Evolutionary conservation across 2,888 invertebrate species (phyloP).

Genomic region (Chymomyza caudatula): DNA sequence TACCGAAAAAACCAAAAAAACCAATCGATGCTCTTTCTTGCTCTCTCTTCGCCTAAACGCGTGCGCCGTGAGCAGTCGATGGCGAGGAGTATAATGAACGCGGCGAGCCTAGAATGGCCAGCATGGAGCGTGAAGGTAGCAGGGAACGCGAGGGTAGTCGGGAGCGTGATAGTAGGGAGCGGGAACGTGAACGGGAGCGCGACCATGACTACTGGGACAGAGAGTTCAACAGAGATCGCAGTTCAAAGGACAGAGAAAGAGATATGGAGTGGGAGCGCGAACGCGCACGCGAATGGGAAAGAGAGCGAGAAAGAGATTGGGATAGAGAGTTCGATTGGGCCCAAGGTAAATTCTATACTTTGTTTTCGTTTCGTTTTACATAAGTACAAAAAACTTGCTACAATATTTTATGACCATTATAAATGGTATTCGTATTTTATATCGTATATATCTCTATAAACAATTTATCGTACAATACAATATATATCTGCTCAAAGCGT

Average conservation of each 20-base stretch:
- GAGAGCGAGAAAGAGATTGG: slow-evolving; percentile 78
- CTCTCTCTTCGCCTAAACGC: slow-evolving; percentile 51
- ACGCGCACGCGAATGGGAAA: slow-evolving; percentile 76
- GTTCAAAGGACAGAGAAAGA: slow-evolving; percentile 70
- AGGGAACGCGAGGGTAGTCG: slow-evolving; percentile 81
- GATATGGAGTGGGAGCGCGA: slow-evolving; percentile 76
- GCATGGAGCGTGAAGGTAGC: slow-evolving; percentile 58
- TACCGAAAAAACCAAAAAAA: slow-evolving; percentile 44
- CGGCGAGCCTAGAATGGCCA: slow-evolving; percentile 83
- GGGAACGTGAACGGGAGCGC: slow-evolving; percentile 60
- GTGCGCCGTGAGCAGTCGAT: slow-evolving; percentile 48
- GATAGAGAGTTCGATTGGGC: slow-evolving; percentile 78
- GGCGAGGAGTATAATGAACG: slow-evolving; percentile 79
- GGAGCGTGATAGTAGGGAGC: slow-evolving; percentile 66
- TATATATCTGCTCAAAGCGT: neutral
- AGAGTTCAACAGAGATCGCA: slow-evolving; percentile 69
- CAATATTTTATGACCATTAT: neutral
- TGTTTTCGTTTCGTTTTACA: slow-evolving; percentile 33
- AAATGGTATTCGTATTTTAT: neutral
- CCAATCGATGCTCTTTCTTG: slow-evolving; percentile 68
- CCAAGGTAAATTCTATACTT: slow-evolving; percentile 73
- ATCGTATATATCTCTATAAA: neutral
- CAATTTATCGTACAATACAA: neutral
- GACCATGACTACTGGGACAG: slow-evolving; percentile 75
- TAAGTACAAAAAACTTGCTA: slow-evolving; percentile 17